Percentiles rank a stretch among this genome's conserved stretches.
Evolutionary conservation across 2,888 invertebrate genomes (phyloP).

Genomic region (Griposia aprilina): DNA sequence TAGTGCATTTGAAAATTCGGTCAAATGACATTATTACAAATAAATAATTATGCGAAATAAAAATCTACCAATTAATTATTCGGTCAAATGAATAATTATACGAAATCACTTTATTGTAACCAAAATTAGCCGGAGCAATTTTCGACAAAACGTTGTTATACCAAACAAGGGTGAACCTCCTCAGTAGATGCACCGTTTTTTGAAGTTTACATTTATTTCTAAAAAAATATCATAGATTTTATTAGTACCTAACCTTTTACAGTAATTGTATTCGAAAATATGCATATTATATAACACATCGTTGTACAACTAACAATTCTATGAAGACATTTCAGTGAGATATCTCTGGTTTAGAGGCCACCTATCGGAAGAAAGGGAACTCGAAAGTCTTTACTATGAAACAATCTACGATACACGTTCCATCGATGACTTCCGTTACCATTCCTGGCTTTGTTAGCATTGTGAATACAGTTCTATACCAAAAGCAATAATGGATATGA

Average conservation of each 20-base stretch:
- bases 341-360: conserved; percentile 46
- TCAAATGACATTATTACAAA: no score
- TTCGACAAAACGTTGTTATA: no score
- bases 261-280: neutral
- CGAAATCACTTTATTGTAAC: no score
- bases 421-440: neutral
- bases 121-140: no score
- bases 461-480: rapidly evolving
- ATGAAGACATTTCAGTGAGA: conserved; percentile 16
- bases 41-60: no score
- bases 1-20: no score
- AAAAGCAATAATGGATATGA: neutral
- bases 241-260: neutral
- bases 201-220: no score
- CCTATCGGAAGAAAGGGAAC: conserved; percentile 42
- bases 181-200: no score
- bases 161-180: no score
- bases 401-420: neutral
- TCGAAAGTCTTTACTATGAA: conserved; percentile 21
- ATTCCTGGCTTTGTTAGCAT: conserved; percentile 4
- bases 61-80: no score
- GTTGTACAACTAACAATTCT: neutral
- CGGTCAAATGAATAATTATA: no score
- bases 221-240: neutral
- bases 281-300: neutral